Percentiles rank a stretch among this genome's conserved stretches.
phyloP scores from a whole-genome alignment of 2,888 invertebrate species.

The Polydesmus complanatus region DNA sequence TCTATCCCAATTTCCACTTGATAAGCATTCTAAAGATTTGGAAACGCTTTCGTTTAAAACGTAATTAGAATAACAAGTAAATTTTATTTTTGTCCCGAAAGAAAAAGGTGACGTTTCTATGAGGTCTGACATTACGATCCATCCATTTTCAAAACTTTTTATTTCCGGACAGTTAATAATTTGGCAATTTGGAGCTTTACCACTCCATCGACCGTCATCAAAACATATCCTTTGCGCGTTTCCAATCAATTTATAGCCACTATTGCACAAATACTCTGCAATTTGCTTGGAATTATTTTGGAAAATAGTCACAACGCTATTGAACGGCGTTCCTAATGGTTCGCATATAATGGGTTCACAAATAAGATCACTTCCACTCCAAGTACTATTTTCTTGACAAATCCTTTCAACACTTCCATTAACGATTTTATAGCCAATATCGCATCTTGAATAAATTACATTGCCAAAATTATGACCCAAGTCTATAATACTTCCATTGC shows the following conservation, averaged over 20 bases:
- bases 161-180: constrained; percentile 21
- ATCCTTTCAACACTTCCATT: neutral
- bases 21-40: constrained; percentile 36
- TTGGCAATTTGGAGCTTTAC: constrained; percentile 21
- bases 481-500: neutral
- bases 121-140: constrained; percentile 3
- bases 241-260: constrained; percentile 19
- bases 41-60: constrained; percentile 23
- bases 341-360: constrained; percentile 8
- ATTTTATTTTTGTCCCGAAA: neutral
- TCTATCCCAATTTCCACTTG: constrained; percentile 41
- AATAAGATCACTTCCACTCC: constrained; percentile 8
- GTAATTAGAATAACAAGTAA: constrained; percentile 23
- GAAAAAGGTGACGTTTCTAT: neutral
- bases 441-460: constrained; percentile 9
- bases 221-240: constrained; percentile 2
- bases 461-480: constrained; percentile 1
- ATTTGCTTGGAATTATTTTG: constrained; percentile 18
- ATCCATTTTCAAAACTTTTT: constrained; percentile 15
- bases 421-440: constrained; percentile 17
- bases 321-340: neutral
- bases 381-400: constrained; percentile 7
- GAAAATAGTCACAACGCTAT: constrained; percentile 11
- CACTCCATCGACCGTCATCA: constrained; percentile 24
- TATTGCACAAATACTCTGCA: constrained; percentile 12